Conservation (phyloP, 1,140 invertebrate species). For the Mylabris phalerata region DNA sequence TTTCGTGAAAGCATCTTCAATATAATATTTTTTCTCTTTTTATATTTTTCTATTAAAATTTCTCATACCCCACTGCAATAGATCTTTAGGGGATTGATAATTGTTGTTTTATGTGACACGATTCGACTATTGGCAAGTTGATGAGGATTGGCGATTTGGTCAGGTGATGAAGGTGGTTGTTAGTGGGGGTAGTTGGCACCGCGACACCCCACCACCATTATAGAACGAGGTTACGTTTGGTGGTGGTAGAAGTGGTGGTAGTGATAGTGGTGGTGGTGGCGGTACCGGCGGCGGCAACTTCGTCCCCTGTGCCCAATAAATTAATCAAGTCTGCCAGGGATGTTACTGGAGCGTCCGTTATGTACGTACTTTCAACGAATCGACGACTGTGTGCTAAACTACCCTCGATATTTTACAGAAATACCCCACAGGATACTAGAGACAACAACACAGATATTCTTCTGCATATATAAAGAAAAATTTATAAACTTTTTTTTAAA, state of each 20-base stretch:
- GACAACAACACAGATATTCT: no score
- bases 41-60: not conserved
- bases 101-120: no score
- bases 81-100: conserved; percentile 3
- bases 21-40: conserved; percentile 12
- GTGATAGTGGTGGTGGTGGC: no score
- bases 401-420: conserved; percentile 5
- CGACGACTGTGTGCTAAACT: conserved; percentile 10
- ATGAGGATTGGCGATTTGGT: not conserved
- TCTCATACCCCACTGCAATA: not conserved
- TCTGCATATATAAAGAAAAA: no score
- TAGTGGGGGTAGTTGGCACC: not conserved
- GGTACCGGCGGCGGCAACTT: conserved; percentile 7
- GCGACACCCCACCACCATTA: conserved; percentile 10
- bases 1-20: not conserved
- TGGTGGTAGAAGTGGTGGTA: not conserved
- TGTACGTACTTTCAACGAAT: conserved; percentile 9
- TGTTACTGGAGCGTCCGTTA: conserved; percentile 10
- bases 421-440: conserved; percentile 3
- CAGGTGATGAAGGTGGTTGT: not conserved
- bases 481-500: no score
- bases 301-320: conserved; percentile 25
- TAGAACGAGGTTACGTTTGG: conserved; percentile 10
- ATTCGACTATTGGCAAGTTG: not conserved
- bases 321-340: conserved; percentile 26